Evolutionary conservation across 1,140 invertebrate genomes (phyloP), one percentile per base, ranked within the genome.

Genomic region (Drosophila melanica): DNA sequence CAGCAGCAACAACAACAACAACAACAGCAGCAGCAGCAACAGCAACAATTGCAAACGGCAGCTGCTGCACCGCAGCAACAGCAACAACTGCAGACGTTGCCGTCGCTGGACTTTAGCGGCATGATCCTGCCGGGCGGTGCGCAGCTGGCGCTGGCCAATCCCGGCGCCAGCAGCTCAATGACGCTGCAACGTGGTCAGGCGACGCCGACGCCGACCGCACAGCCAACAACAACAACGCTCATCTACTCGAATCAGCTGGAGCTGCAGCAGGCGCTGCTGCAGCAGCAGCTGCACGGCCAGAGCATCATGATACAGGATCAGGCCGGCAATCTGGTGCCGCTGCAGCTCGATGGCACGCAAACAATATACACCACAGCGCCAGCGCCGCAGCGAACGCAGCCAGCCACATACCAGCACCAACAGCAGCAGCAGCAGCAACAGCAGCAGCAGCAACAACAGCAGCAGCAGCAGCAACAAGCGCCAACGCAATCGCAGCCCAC

Each of bases 221-320:
- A 76, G 48, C 76, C 73, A 0, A 80, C 79, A 20, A 90, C 79
- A 30, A 90, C 90, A 6, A 91, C 90, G 35, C 59, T 91, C n/a
- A 91, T 91, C 42, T 91, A 91, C 47, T 91, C 90, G 0, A 91
- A 91, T 55, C 90, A 91, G 53, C 67, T 91, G 69, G 90, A 91
- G 66, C 55, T 91, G 69, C 90, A 91, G 42, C 90, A 91, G 57
- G 90, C 90, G 4, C 41, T 91, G 69, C 27, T 91, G 53, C 90
- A 91, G 53, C 90, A 91, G 7, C 86, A 90, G 51, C 54, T 91
- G 70, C 90, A 91, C 33, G 90, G 90, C 7, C 90, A 91, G 47
- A 91, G 90, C 69, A 91, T 91, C 12, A 91, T 91, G 90, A 91
- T 91, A 44, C 90, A 91, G 59, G 90, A 91, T 69, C 90, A 91